Conservation (phyloP, 2,888 invertebrate species). For the Netelia melanura region DNA sequence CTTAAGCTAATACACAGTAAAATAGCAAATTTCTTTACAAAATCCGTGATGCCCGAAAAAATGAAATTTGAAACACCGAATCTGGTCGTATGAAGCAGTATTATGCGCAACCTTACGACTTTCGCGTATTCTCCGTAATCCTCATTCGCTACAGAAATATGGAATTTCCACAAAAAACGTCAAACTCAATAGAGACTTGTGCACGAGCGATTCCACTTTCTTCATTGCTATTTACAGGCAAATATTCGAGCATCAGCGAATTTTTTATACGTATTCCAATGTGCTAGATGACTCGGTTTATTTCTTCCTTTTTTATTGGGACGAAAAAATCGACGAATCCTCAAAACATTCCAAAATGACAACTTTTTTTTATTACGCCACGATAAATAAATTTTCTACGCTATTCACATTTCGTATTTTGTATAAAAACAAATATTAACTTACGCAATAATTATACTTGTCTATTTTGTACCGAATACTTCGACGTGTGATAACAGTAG, state of each 20-base stretch:
- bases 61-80: constrained; percentile 71
- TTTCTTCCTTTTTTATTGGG: too few relatives aligned
- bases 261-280: too few relatives aligned
- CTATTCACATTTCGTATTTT: constrained; percentile 29
- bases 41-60: constrained; percentile 74
- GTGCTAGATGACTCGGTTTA: too few relatives aligned
- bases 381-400: not conserved
- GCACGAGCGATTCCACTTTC: not conserved
- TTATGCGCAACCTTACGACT: constrained; percentile 57
- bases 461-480: constrained; percentile 53
- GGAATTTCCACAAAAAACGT: too few relatives aligned
- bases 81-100: constrained; percentile 75
- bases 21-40: constrained; percentile 76
- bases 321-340: too few relatives aligned
- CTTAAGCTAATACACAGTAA: constrained; percentile 79
- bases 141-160: too few relatives aligned
- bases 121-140: not conserved
- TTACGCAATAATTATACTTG: constrained; percentile 13
- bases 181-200: not conserved
- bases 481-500: not conserved
- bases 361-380: too few relatives aligned
- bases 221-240: not conserved
- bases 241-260: not conserved
- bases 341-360: too few relatives aligned
- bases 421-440: not conserved